These are phyloP conservation scores for Connochaetes taurinus DNA, from an alignment of 2,113 vertebrate species.

Conservation along the genomic window DNA sequence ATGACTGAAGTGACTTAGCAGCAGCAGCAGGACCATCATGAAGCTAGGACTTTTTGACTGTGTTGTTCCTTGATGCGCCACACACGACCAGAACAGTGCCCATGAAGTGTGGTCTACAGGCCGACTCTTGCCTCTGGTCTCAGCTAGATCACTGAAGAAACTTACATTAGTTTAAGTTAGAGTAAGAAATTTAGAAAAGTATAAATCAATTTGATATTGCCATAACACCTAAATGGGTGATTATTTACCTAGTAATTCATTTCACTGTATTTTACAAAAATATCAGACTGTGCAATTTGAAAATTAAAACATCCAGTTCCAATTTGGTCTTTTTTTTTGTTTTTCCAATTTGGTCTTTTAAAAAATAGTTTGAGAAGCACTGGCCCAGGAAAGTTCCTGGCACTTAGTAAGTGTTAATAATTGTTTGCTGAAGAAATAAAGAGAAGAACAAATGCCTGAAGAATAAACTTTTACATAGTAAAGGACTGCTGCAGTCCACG, in stretches of 20 bases:
- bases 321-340: background rate
- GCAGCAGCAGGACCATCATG: no score
- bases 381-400: background rate
- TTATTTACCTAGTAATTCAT: background rate
- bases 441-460: background rate
- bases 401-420: background rate
- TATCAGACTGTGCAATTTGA: background rate
- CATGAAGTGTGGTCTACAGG: background rate
- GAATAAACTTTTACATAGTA: background rate
- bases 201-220: background rate
- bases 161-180: background rate
- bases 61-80: background rate
- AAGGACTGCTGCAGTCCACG: background rate
- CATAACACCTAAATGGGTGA: background rate
- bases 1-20: no score
- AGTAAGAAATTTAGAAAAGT: slow-evolving; percentile 9
- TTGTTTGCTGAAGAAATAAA: slow-evolving; percentile 6
- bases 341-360: background rate
- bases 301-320: background rate
- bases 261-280: slow-evolving; percentile 3
- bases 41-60: background rate
- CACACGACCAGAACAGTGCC: background rate
- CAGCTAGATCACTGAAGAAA: background rate
- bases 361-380: background rate
- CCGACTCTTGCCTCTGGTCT: background rate